Percentiles rank a stretch among this genome's conserved stretches.
phyloP scores from a whole-genome alignment of 2,113 vertebrate species.

The Prietella phreatophila region DNA sequence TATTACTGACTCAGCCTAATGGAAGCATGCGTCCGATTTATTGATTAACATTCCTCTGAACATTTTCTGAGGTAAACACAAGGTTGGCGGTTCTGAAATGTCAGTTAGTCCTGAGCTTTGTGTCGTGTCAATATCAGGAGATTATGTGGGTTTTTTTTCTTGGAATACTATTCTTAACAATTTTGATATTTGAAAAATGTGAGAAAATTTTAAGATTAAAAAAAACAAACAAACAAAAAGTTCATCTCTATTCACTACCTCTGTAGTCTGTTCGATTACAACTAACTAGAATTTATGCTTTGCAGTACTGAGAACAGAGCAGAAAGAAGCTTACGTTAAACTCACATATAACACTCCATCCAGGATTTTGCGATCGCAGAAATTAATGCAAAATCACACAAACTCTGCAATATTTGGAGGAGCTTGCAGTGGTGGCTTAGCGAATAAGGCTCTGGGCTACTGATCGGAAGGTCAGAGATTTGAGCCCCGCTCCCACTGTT shows the following conservation, averaged over 20 bases:
- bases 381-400: too few relatives aligned
- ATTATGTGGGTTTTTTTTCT: not conserved
- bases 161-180: not conserved
- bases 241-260: not conserved
- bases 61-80: conserved; percentile 48
- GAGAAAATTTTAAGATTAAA: too few relatives aligned
- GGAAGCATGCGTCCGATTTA: conserved; percentile 53
- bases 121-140: not conserved
- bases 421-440: too few relatives aligned
- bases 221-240: too few relatives aligned
- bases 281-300: not conserved
- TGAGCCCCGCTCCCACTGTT: too few relatives aligned
- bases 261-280: not conserved
- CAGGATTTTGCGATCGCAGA: too few relatives aligned
- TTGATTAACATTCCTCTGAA: conserved; percentile 56
- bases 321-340: not conserved
- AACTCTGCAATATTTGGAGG: too few relatives aligned
- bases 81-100: not conserved
- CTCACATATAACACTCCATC: not conserved
- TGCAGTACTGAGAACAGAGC: not conserved
- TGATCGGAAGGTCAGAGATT: too few relatives aligned
- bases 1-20: conserved; percentile 45
- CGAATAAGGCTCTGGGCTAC: too few relatives aligned
- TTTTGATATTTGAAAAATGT: not conserved
- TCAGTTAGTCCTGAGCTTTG: not conserved